Base-by-base conservation (phyloP, 2,888 invertebrate species). In the Platycheirus albimanus region DNA sequence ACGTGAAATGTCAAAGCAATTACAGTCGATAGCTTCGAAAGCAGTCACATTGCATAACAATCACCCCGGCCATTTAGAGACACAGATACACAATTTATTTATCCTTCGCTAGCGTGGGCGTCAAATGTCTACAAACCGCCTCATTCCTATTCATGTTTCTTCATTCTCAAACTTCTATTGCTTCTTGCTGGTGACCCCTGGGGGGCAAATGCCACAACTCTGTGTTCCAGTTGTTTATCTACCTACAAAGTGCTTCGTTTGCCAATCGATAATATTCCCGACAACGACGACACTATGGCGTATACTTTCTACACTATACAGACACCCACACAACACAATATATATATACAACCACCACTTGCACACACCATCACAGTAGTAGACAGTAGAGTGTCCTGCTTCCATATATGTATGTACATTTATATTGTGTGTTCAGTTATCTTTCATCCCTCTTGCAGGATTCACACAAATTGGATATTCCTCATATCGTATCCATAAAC, bases 391-490 rank as follows among this genome's bases (percentile, higher is more conserved):
- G 58, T 69, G 78, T 58, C 69, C 69, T 24, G 24, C 24, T 78
- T 78, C 58, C 69, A 61, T 45, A 43, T 20, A 15, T 41, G 11
- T 54, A 54, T 54, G 36, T 38, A 54, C 24, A 24, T 24, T 20
- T 30, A 36, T 11, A 24, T 24, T 72, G 72, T 49, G 54, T 64
- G 78, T 78, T 83, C 77, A 83, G 83, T 83, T 83, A 78, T 83
- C 83, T 77, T 78, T 83, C 52, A 70, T 72, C 78, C 64, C 83
- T 58, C 58, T 83, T 83, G 78, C 77, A 83, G 83, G 83, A 78
- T 83, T 83, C 83, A 63, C 83, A 83, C 83, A 83, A 83, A 83
- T 83, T 74, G 78, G 78, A 77, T 77, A 78, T 74, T 77, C 72
- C 67, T 78, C 83, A 78, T 76, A 83, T 58, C 58, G 41, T 49